Evolutionary conservation across 2,888 invertebrate species (phyloP), one percentile per base, ranked within the genome.

Genomic region (Drosophila histrio): DNA sequence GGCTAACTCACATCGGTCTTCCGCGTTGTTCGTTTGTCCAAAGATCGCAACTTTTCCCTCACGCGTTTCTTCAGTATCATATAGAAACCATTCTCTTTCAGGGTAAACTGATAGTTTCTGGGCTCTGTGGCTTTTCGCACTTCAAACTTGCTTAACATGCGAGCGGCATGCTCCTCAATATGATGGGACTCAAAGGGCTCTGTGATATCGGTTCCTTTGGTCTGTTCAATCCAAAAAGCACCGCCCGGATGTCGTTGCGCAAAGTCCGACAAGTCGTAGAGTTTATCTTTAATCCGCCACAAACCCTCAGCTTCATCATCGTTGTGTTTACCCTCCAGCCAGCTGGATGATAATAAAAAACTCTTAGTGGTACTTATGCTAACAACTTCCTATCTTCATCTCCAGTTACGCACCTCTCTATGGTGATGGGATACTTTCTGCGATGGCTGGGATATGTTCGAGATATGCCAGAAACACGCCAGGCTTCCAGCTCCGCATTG

Each of bases 251-350:
- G 98, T 30, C 92, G 93, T 1, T 94, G 89, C 0, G 96, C 92
- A 90, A 97, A 99, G 24, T 93, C 93, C 0, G 94, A 94, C 32
- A 99, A 93, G 91, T 98, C 97, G 91, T 98, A 99, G 8, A 99
- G 92, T 39, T 93, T 93, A 90, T 96, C 93, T 77, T 94, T 93
- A 17, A 96, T 93, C 72, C 97, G 93, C 96, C 96, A 96, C 2
- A 96, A 90, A 7, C 94, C 94, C 87, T 96, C 95, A 0, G 95
- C 95, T 2, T 94, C 95, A 76, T 96, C 96, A 70, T 95, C 94
- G 67, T 91, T 87, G 44, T 93, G 92, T 88, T 95, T 95, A 1
- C 94, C 94, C 46, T 93, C 92, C 24, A 96, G 81, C 95, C 95
- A 96, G 78, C 91, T 90, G 64, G 15, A 78, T 67, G 26, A 30